Evolutionary conservation across 64 coral and sea anemone genomes (phyloP), one percentile per base, ranked within the genome.

Genomic region (Porites australiensis): DNA sequence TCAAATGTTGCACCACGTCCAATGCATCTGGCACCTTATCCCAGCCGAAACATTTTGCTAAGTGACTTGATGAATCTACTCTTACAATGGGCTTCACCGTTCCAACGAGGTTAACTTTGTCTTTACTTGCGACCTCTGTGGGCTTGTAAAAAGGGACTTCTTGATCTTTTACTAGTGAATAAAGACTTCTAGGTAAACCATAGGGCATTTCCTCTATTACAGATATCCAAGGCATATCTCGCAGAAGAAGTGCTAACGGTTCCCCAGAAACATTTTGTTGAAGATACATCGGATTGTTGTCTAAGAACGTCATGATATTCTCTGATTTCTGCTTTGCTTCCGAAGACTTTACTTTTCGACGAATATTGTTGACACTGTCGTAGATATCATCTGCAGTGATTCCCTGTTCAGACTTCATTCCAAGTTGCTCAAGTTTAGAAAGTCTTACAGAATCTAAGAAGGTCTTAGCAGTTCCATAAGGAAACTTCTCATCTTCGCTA

Each of bases 21-120:
- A 48, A 50, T 3, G 82, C 73, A 19, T 27, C 4, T 6, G 95
- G 95, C 15, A 74, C 55, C 63, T 70, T 63, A 15, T 94, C 13
- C 95, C 95, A 96, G 69, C 91, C 82, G 79, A 96, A 94, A 44
- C 57, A 92, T 19, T 27, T 7, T 22, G 71, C 76, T 58, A 96
- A 12, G 8, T 92, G 10, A 14, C 78, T 19, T 27, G 79, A 74
- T n/a, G 9, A 45, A 21, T 13, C 2, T 18, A 54, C 64, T 37
- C 85, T 23, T 12, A 96, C 78, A 70, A 59, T 0, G 12, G 91
- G 88, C 48, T 79, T 90, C 27, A 91, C 70, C 27, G 91, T 80
- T n/a, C 95, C 95, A 90, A 97, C 64, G 58, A 97, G 75, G 52
- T 72, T 73, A 2, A 77, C 66, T 19, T 52, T 45, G 14, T 82